Base-by-base conservation (phyloP, 1,140 invertebrate species). In the Agrypnia vestita region DNA sequence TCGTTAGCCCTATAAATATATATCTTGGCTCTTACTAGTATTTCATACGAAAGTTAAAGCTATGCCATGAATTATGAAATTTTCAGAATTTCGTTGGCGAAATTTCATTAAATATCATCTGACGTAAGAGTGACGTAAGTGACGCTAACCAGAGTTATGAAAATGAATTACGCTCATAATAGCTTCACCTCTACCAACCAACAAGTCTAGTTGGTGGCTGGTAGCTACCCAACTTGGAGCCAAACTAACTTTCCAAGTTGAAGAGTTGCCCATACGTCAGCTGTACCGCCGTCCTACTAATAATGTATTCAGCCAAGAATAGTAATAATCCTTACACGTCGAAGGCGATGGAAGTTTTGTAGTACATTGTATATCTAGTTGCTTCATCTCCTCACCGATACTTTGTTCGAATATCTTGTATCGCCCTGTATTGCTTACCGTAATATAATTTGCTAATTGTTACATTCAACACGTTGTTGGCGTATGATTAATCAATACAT, bases 61-160 rank as follows among this genome's bases (percentile, higher is more conserved):
- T 69, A 1, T 15, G 47, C 8, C 12, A 15, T 71, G 47, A 44
- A 71, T 51, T 67, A n/a, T 15, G n/a, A 67, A 67, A 67, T 13
- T 67, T 67, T 4, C 8, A 17, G 61, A 49, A 71, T 46, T 71
- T 67, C 62, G 62, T 71, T 21, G 43, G 25, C 17, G 71, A 74
- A 74, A 74, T 74, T 74, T 74, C 71, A 74, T 74, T 74, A 71
- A 51, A 71, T 47, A 74, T 74, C 71, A 74, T 74, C 71, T 74
- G 71, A 74, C 71, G 43, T 35, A 15, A 35, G 53, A 74, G 49
- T 74, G 71, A 74, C 71, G 71, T 53, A 35, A 74, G 49, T 74
- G 71, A 74, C 71, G 71, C 71, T 56, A 74, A 74, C 71, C 25
- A n/a, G 35, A 53, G 71, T 73, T 74, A 56, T 43, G 53, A 43